Evolutionary conservation across 2,113 vertebrate genomes (phyloP).

Genomic region (Genyomyrus donnyi): DNA sequence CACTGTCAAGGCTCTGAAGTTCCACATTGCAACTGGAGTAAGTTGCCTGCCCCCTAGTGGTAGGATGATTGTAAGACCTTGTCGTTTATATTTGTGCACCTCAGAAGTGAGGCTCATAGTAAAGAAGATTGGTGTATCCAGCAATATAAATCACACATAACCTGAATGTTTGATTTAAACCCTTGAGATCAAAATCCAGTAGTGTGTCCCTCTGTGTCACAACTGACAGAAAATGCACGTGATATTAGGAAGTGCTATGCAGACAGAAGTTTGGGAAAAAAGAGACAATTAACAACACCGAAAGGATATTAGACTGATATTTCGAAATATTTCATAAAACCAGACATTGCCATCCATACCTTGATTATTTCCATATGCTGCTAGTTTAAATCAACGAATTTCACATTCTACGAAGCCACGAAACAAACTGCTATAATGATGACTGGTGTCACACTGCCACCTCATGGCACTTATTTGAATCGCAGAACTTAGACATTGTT

Average conservation of each 20-base stretch:
- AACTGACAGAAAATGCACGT: neutral
- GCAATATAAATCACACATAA: neutral
- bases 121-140: neutral
- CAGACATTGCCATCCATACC: neutral
- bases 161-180: neutral
- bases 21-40: neutral
- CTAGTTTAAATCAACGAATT: neutral
- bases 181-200: neutral
- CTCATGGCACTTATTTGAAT: conserved; percentile 11
- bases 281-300: neutral
- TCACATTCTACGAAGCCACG: neutral
- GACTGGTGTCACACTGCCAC: conserved; percentile 2
- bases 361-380: neutral
- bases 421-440: neutral
- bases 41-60: neutral
- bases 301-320: neutral
- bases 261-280: neutral
- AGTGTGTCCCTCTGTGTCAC: neutral
- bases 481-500: neutral
- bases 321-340: neutral
- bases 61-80: neutral
- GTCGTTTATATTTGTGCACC: neutral
- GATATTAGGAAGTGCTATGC: neutral
- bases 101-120: neutral
- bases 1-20: neutral